Percentiles rank a stretch among this genome's conserved stretches.
Evolutionary conservation across 2,113 vertebrate species (phyloP).

Genomic region (Canis aureus): DNA sequence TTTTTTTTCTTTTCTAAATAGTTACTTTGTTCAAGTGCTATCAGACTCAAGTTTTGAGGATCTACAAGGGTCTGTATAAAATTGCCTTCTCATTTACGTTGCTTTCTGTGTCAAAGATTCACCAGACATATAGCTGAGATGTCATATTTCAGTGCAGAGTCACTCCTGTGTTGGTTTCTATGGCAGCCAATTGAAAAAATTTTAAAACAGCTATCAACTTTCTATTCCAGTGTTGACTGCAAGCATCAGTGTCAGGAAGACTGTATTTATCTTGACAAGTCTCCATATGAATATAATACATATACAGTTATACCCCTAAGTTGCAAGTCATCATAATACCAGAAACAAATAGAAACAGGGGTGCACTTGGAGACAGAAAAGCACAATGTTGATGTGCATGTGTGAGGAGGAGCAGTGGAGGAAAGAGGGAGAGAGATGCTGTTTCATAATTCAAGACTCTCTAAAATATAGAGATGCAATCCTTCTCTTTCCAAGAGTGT

Average conservation of each 20-base stretch:
- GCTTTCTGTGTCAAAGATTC: slow-evolving; percentile 60
- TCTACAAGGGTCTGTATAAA: slow-evolving; percentile 51
- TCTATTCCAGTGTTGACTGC: slow-evolving; percentile 1
- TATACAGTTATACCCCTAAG: background rate
- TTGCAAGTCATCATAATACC: background rate
- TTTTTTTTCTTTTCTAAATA: slow-evolving; percentile 56
- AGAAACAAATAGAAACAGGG: slow-evolving; percentile 19
- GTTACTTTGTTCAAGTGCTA: slow-evolving; percentile 45
- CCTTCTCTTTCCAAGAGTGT: background rate
- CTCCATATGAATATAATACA: background rate
- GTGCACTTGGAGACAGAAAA: background rate
- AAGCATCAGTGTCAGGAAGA: slow-evolving; percentile 1
- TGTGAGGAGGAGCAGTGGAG: background rate
- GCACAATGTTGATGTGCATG: background rate
- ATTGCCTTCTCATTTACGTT: slow-evolving; percentile 68
- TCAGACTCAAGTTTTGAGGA: slow-evolving; percentile 50
- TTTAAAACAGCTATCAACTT: slow-evolving; percentile 41
- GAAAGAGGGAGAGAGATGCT: background rate
- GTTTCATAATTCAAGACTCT: background rate
- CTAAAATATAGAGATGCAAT: background rate
- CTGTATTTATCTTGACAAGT: slow-evolving; percentile 49
- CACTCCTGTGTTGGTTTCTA: slow-evolving; percentile 53
- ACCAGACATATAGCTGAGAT: slow-evolving; percentile 52
- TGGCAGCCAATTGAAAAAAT: slow-evolving; percentile 58
- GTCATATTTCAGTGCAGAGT: slow-evolving; percentile 61